phyloP scores from a whole-genome alignment of 1,140 invertebrate species.

The Sinonovacula constricta region DNA sequence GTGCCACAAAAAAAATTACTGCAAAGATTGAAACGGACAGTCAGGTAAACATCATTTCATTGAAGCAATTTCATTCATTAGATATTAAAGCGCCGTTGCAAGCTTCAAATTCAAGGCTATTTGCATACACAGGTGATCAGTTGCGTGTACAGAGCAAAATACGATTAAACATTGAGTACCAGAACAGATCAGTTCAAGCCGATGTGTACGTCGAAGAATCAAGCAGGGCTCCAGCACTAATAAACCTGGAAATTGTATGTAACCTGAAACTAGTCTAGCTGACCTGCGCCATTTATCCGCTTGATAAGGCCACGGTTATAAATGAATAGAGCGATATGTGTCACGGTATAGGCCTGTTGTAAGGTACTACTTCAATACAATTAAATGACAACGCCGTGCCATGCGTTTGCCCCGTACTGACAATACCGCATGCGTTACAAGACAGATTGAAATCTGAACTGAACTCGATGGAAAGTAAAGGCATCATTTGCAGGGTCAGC shows the following conservation, averaged over 20 bases:
- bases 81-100: too few species aligned
- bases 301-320: constrained; percentile 6
- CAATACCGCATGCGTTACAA: constrained; percentile 38
- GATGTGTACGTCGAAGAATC: too few species aligned
- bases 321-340: constrained; percentile 42
- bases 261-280: background rate
- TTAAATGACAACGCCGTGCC: constrained; percentile 27
- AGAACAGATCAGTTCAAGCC: too few species aligned
- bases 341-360: constrained; percentile 37
- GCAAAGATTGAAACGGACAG: background rate
- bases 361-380: constrained; percentile 41
- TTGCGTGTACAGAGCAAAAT: too few species aligned
- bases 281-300: background rate
- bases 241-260: background rate
- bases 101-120: too few species aligned
- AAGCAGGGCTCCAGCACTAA: too few species aligned
- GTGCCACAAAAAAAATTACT: too few species aligned
- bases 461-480: constrained; percentile 38
- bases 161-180: too few species aligned
- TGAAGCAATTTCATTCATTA: too few species aligned
- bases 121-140: too few species aligned
- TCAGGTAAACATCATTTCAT: too few species aligned
- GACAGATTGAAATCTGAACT: constrained; percentile 56
- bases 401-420: constrained; percentile 35
- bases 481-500: constrained; percentile 54